Base-by-base conservation (phyloP, 1,140 invertebrate species). In the Temnothorax longispinosus region DNA sequence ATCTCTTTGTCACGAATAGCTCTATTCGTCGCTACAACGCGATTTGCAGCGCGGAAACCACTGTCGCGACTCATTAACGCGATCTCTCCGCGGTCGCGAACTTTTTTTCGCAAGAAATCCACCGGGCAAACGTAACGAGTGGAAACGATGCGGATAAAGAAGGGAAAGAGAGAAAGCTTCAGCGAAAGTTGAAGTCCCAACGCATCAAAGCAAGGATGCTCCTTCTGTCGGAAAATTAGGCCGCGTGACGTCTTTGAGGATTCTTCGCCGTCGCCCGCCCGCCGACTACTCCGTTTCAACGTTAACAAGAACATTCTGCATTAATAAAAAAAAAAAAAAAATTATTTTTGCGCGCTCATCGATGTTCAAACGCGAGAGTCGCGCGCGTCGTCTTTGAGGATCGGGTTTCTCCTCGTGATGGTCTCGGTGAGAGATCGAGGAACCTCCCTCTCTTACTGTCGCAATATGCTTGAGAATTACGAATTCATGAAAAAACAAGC, bases 161-260 rank as follows among this genome's bases (percentile, higher is more conserved):
- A 41, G 67, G 5, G 18, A 60, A 58, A 74, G 32, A 54, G 47
- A 62, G 77, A 11, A 54, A 35, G 80, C 86, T 87, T 60, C 78
- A 82, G 81, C 80, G 75, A 90, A 86, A 88, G 62, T 71, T 75
- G 41, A 27, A 87, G 67, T 85, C 32, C 50, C 44, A 1, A 47
- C n/a, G 81, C 76, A 81, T 54, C 85, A 78, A 85, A 65, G 74
- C 60, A 84, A 64, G 85, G 82, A 80, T 88, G 86, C 41, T 72
- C 60, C 27, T 38, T 90, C 88, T 87, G 44, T 67, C 54, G 88
- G 82, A 87, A 89, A 90, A 87, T 90, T 89, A 78, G 62, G 67
- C 67, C 72, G 50, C 62, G 50, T 67, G 52, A 82, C 27, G 65
- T 87, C 77, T 89, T 87, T 84, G 71, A 78, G 35, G 5, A 76